Percentiles rank a stretch among this genome's conserved stretches.
phyloP scores from a whole-genome alignment of 2,888 invertebrate species.

The Ophion obscuratus region DNA sequence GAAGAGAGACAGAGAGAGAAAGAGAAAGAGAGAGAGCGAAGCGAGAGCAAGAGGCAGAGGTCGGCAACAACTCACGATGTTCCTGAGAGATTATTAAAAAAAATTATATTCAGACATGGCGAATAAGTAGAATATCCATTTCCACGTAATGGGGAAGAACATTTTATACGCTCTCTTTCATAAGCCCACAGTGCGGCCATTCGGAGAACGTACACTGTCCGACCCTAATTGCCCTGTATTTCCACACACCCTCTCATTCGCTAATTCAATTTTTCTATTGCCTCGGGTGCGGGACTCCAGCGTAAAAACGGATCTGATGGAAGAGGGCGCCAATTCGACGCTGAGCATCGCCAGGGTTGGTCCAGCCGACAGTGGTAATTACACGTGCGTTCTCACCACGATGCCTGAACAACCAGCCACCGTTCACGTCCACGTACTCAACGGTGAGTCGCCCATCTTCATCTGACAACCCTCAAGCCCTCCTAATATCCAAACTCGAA shows the following conservation, averaged over 20 bases:
- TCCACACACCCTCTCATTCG: neutral
- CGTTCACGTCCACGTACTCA: constrained; percentile 85
- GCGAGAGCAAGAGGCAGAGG: neutral
- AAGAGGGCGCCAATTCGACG: constrained; percentile 85
- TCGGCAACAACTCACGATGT: neutral
- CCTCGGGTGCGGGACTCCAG: constrained; percentile 73
- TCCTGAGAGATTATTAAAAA: constrained; percentile 25
- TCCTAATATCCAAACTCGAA: neutral
- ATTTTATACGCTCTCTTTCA: neutral
- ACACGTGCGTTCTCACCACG: constrained; percentile 85
- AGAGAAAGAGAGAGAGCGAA: neutral
- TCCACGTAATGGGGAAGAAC: neutral
- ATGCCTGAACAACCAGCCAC: constrained; percentile 84
- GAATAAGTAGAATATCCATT: constrained; percentile 4
- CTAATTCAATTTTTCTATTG: neutral
- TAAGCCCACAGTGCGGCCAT: neutral
- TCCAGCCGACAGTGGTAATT: constrained; percentile 85
- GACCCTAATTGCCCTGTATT: constrained; percentile 38
- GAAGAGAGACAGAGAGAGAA: neutral
- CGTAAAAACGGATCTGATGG: constrained; percentile 85
- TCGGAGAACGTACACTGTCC: neutral
- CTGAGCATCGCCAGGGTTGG: constrained; percentile 84
- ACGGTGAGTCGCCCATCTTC: constrained; percentile 82
- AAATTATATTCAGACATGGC: neutral
- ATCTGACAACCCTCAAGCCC: neutral